A percentile compares a stretch with the other conserved stretches of the same genome.
Conservation (phyloP, 2,113 vertebrate genomes). For the Ammodramus savannarum region DNA sequence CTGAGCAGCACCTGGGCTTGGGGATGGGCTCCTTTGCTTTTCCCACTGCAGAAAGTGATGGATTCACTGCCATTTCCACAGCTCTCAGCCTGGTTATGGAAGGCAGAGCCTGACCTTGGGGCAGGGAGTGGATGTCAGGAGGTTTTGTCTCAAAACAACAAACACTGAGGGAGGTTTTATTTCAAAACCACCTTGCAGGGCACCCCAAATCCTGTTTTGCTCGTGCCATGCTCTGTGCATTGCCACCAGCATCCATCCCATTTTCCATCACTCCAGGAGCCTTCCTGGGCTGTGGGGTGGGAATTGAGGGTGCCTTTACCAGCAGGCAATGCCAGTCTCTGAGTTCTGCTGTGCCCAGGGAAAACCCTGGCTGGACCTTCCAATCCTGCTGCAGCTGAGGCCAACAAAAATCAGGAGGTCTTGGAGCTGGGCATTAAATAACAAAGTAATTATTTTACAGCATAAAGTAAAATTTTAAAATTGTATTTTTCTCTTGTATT, state of each 20-base stretch:
- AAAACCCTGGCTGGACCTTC: neutral
- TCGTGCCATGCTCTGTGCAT: accelerated
- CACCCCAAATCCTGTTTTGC: neutral
- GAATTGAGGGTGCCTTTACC: neutral
- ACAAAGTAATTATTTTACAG: neutral
- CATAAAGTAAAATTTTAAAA: neutral
- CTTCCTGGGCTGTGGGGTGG: neutral
- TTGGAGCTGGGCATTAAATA: neutral
- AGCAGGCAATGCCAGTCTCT: accelerated
- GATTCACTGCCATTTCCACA: neutral
- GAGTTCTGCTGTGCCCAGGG: neutral
- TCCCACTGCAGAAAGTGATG: accelerated
- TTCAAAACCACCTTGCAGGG: neutral
- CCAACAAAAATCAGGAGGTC: neutral
- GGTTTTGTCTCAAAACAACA: too few species aligned
- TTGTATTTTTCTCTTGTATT: neutral
- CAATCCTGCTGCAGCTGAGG: neutral
- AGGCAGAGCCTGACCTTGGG: neutral
- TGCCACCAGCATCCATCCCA: neutral
- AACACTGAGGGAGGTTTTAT: neutral
- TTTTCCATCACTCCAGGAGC: neutral
- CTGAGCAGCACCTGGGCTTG: neutral
- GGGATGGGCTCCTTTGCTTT: neutral
- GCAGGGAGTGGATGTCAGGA: neutral
- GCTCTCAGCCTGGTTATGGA: neutral